Evolutionary conservation across 2,888 invertebrate species (phyloP), one percentile per base, ranked within the genome.

Genomic region (Drosophila dives): DNA sequence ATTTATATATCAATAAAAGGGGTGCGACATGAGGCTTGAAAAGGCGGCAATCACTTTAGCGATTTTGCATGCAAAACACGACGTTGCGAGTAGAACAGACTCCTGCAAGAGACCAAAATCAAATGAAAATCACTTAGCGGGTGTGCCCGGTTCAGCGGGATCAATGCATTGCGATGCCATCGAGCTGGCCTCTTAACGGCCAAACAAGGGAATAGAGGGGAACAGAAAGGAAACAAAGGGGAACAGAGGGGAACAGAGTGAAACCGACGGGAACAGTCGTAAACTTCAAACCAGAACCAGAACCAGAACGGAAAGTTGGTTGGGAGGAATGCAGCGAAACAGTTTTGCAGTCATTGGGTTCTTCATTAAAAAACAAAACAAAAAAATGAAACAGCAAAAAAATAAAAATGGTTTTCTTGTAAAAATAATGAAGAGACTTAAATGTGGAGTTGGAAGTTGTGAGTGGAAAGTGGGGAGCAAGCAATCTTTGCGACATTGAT

Each of bases 91-190:
- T 32, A 42, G 36, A 23, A 23, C 8, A 23, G 32, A 34, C 64
- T 68, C 11, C 36, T 38, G n/a, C 54, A 12, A 26, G 49, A 59
- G 42, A 40, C 29, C 32, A 10, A 11, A 58, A 53, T 42, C 38
- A 38, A 64, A 62, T 55, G 67, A 69, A 71, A 79, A 85, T 85
- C 83, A 77, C 81, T 81, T 85, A 77, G 83, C 71, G 81, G 83
- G 75, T 80, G 75, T 58, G 79, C 70, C 75, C 67, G 56, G 65
- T 66, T 68, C 64, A 72, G 15, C 17, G 63, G 64, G 75, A 77
- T 80, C 80, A 80, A 64, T 77, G 68, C 55, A 58, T 55, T 55
- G 23, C 55, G 26, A 42, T 75, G 75, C 38, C 34, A 40, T 32
- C 56, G 33, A 67, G 60, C 50, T 45, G 58, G 56, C 56, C 61